Evolutionary conservation across 2,113 vertebrate genomes (phyloP).

Genomic region (Mirounga angustirostris): DNA sequence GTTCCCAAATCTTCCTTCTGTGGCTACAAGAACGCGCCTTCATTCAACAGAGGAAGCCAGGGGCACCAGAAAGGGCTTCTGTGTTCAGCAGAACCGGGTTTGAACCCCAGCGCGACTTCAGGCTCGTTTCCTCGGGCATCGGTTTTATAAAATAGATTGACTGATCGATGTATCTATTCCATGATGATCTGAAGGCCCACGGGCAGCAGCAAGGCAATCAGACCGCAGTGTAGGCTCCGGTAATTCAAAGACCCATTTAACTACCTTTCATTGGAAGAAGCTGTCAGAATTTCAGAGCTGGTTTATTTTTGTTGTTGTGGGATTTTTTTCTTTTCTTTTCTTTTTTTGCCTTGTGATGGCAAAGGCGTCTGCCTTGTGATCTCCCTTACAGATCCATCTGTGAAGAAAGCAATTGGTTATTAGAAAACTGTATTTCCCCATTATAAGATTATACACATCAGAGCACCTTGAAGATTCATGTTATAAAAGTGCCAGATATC

Average conservation of each 20-base stretch:
- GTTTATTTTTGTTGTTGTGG: neutral
- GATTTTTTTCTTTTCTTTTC: neutral
- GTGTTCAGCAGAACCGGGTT: neutral
- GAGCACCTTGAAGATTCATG: neutral
- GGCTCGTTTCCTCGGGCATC: neutral
- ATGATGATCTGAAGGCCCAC: fast-evolving
- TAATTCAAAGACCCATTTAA: slow-evolving; percentile 4
- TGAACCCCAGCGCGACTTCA: neutral
- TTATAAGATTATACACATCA: neutral
- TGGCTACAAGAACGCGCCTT: fast-evolving
- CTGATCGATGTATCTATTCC: neutral
- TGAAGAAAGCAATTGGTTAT: slow-evolving; percentile 56
- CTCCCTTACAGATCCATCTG: neutral
- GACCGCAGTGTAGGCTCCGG: neutral
- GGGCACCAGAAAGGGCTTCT: fast-evolving
- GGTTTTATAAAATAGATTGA: neutral
- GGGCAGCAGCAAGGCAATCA: neutral
- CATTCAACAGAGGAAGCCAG: no score
- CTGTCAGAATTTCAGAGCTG: slow-evolving; percentile 47
- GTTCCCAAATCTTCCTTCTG: neutral
- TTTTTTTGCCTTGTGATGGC: neutral
- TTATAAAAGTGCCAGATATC: slow-evolving; percentile 47
- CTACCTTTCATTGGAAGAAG: neutral
- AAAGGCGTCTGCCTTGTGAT: neutral
- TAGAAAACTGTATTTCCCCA: slow-evolving; percentile 35